Evolutionary conservation across 2,113 vertebrate species (phyloP).

Genomic region (Onychostoma macrolepis): DNA sequence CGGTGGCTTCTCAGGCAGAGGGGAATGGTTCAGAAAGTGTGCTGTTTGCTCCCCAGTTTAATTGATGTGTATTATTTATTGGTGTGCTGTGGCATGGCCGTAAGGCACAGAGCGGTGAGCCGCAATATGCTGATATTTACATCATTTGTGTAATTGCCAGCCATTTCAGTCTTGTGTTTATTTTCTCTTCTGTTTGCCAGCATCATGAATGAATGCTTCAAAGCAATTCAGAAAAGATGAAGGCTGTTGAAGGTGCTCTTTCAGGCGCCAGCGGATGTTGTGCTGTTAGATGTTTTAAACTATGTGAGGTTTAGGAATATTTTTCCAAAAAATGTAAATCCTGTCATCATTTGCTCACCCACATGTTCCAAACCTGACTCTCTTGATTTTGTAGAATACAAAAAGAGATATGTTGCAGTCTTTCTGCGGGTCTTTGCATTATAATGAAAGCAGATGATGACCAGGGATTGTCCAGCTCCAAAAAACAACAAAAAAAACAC

Average conservation of each 20-base stretch:
- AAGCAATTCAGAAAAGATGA: constrained; percentile 8
- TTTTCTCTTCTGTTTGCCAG: background rate
- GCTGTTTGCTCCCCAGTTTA: background rate
- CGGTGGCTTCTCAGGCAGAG: background rate
- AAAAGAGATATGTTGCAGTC: background rate
- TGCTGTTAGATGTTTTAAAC: background rate
- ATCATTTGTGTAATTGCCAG: constrained; percentile 8
- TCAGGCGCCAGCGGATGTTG: background rate
- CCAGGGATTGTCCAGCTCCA: background rate
- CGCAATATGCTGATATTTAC: constrained; percentile 10
- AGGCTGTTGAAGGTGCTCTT: background rate
- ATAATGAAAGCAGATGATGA: background rate
- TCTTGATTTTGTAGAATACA: background rate
- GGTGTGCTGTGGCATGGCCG: background rate
- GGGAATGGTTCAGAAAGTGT: background rate
- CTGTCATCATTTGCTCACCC: background rate
- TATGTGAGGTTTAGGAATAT: background rate
- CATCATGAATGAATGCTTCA: background rate
- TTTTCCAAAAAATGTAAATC: background rate
- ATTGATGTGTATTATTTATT: constrained; percentile 6
- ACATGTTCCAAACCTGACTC: background rate
- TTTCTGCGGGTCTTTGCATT: background rate
- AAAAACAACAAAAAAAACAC: background rate
- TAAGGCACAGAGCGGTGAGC: background rate
- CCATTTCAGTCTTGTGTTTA: constrained; percentile 3